Evolutionary conservation across 2,888 invertebrate species (phyloP).

Genomic region (Anticlea derivata): DNA sequence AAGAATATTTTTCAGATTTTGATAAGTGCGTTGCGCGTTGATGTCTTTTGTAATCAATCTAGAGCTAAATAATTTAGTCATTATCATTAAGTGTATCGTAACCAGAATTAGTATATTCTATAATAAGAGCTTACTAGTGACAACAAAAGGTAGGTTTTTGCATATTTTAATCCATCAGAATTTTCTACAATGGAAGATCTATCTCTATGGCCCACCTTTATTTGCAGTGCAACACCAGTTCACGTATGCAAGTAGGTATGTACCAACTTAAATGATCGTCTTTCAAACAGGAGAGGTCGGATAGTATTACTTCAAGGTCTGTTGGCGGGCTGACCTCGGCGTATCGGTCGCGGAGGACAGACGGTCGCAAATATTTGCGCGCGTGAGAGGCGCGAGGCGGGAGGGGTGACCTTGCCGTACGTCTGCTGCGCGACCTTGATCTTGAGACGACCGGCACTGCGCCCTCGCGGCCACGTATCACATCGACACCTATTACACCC

Average conservation of each 20-base stretch:
- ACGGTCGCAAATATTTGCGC: slow-evolving; percentile 82
- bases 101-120: too few species aligned
- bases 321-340: slow-evolving; percentile 79
- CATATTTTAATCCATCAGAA: too few species aligned
- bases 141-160: too few species aligned
- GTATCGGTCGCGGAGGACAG: slow-evolving; percentile 83
- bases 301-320: slow-evolving; percentile 80
- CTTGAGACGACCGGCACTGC: slow-evolving; percentile 79
- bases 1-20: too few species aligned
- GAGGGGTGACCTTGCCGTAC: slow-evolving; percentile 72
- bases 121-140: too few species aligned
- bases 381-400: slow-evolving; percentile 58
- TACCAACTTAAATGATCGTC: slow-evolving; percentile 54
- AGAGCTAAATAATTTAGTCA: background rate
- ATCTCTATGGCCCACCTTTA: background rate
- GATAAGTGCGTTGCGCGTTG: slow-evolving; percentile 5
- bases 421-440: slow-evolving; percentile 81
- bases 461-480: slow-evolving; percentile 37
- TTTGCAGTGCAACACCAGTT: background rate
- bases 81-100: too few species aligned
- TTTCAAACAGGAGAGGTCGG: slow-evolving; percentile 74
- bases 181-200: background rate
- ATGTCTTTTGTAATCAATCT: background rate
- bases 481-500: slow-evolving; percentile 57
- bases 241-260: background rate